Base-by-base conservation (phyloP, 2,113 vertebrate species). In the Megalops atlanticus region DNA sequence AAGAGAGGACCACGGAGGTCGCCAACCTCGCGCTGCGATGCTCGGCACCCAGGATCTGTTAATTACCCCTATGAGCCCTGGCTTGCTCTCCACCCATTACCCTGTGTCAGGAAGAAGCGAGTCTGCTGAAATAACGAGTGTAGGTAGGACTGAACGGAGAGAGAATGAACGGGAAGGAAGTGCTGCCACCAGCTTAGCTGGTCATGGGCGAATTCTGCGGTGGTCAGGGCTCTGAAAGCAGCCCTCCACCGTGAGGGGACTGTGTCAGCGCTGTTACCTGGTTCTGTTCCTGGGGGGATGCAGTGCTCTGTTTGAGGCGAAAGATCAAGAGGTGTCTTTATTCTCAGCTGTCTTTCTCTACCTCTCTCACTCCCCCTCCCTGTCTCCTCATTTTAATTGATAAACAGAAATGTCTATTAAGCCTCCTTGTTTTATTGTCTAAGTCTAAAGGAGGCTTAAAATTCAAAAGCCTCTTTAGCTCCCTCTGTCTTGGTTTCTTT, bases 281-380 rank as follows among this genome's bases (percentile, higher is more conserved):
- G 87, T 88, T 86, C 88, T 90, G 90, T 89, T 89, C 86, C 89
- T 90, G 88, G 84, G 89, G 89, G 82, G 80, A 84, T 85, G 75
- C 82, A 38, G 71, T 73, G 40, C 71, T 77, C 83, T 84, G 38
- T 3, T 74, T 15, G 16, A 31, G 15, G 81, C 38, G 87, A 91
- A 84, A 81, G 88, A 89, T 90, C 86, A 87, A 79, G 84, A 75
- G 74, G n/a, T n/a, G n/a, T n/a, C n/a, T n/a, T n/a, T n/a, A n/a
- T n/a, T n/a, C n/a, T n/a, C n/a, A n/a, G n/a, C n/a, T n/a, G 38
- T 43, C n/a, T 3, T 43, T 4, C 43, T 52, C 7, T 27, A 7
- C 40, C 47, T 6, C 24, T 31, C 40, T n/a, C 14, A 2, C 41
- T 24, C 11, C n/a, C 45, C 27, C 69, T 38, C 33, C 21, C 0